Evolutionary conservation across 2,113 vertebrate species (phyloP), one percentile per base, ranked within the genome.

Genomic region (Aphyosemion australe): DNA sequence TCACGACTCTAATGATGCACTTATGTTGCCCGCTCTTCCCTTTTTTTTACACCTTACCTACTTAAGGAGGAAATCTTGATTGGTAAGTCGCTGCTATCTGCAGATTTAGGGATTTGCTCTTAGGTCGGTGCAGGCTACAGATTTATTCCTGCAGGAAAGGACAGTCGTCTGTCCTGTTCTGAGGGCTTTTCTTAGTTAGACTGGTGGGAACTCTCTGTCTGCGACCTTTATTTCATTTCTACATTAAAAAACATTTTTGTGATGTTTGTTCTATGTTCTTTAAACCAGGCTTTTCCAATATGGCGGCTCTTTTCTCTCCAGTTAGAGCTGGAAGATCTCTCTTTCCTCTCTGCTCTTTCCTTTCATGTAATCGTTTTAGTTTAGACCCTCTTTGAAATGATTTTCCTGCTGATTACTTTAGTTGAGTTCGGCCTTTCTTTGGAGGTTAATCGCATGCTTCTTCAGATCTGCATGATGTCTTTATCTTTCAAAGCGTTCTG

Each of bases 41-140:
- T 98, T 99, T 99, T 99, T 98, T 96, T 97, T 98, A 97, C 97
- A 99, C 96, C 96, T 96, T 98, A 97, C 97, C 94, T 98, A 97
- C 96, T 98, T 97, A 98, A 99, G 97, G 97, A 99, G 97, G 97
- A 99, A 94, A 94, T 96, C 97, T 96, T 96, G 96, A 95, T 99
- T 97, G 97, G 97, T 99, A 99, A 99, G 97, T 99, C 93, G 96
- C 97, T 96, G 93, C 94, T 93, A 95, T 95, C 94, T 92, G 94
- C 96, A 98, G 96, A 96, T 93, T 91, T 86, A 99, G 96, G 95
- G 95, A 91, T 95, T 94, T 95, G 90, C 93, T 80, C 96, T 94
- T 95, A 94, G 95, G 95, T 93, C 93, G 95, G 93, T 93, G 84
- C 82, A 95, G 94, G 91, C 76, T 87, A 74, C 83, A 90, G 88